These are phyloP conservation scores for Perdita meconis DNA, from an alignment of 2,888 invertebrate species.

Conservation along the genomic window DNA sequence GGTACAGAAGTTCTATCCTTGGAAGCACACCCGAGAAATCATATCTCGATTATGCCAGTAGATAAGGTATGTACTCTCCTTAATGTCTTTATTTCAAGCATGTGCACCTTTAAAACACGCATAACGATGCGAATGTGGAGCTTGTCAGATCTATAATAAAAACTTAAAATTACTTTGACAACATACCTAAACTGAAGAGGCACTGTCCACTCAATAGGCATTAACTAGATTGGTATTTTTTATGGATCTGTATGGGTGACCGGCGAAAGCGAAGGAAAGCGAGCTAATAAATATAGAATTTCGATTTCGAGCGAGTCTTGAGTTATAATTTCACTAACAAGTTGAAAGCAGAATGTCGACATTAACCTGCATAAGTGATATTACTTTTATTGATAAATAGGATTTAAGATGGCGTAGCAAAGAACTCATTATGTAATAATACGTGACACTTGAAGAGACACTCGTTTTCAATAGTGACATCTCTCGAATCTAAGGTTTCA, in stretches of 20 bases:
- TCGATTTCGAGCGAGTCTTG: background rate
- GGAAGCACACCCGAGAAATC: constrained; percentile 93
- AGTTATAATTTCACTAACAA: background rate
- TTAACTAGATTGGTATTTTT: constrained; percentile 5
- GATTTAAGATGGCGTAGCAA: no score
- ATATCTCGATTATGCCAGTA: constrained; percentile 89
- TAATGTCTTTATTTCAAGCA: background rate
- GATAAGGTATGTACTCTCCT: constrained; percentile 57
- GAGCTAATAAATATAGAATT: background rate
- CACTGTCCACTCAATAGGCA: background rate
- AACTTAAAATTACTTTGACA: no score
- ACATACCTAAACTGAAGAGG: background rate
- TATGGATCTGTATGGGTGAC: background rate
- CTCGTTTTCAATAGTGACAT: background rate
- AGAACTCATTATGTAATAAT: background rate
- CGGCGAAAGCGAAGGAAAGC: constrained; percentile 12
- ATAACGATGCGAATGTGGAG: no score
- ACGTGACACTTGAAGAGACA: background rate
- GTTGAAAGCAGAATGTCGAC: background rate
- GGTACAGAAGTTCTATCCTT: constrained; percentile 92
- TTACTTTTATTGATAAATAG: no score
- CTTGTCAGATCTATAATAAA: no score
- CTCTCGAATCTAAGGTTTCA: no score
- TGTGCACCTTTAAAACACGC: background rate
- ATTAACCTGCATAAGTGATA: background rate